Conservation (phyloP, 2,113 vertebrate species). For the Callocephalon fimbriatum region DNA sequence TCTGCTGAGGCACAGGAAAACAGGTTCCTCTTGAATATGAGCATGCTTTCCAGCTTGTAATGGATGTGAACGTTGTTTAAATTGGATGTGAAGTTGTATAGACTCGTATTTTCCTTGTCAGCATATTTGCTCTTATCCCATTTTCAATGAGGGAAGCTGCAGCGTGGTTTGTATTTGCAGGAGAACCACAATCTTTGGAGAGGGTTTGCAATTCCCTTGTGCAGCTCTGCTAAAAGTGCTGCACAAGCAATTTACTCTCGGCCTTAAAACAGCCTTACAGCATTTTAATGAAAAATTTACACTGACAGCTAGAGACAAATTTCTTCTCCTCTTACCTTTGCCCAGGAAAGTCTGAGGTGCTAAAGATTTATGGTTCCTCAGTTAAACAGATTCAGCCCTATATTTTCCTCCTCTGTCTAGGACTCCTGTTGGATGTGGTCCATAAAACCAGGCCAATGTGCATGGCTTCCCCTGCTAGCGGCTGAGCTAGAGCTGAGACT, state of each 20-base stretch:
- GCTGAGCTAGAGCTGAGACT: background rate
- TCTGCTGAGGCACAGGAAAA: slow-evolving; percentile 36
- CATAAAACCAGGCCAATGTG: background rate
- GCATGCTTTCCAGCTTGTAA: slow-evolving; percentile 3
- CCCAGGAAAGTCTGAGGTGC: background rate
- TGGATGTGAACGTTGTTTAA: slow-evolving; percentile 49
- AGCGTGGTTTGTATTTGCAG: background rate
- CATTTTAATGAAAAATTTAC: slow-evolving; percentile 54
- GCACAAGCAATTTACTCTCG: slow-evolving; percentile 36
- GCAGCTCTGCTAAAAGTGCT: slow-evolving; percentile 37
- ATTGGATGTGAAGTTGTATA: slow-evolving; percentile 37
- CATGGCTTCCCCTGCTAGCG: background rate
- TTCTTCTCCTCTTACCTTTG: slow-evolving; percentile 8
- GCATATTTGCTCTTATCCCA: slow-evolving; percentile 44
- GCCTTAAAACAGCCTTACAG: slow-evolving; percentile 27
- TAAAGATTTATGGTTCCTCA: slow-evolving; percentile 26
- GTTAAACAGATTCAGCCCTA: background rate
- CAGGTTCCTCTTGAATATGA: background rate
- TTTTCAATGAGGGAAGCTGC: slow-evolving; percentile 34
- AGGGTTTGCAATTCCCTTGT: background rate
- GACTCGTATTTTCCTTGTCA: background rate
- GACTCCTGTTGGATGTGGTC: background rate
- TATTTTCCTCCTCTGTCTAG: background rate
- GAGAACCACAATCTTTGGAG: background rate
- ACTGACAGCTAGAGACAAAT: slow-evolving; percentile 40